A percentile compares a stretch with the other conserved stretches of the same genome.
Conservation (phyloP, 2,113 vertebrate genomes). For the Alligator mississippiensis region DNA sequence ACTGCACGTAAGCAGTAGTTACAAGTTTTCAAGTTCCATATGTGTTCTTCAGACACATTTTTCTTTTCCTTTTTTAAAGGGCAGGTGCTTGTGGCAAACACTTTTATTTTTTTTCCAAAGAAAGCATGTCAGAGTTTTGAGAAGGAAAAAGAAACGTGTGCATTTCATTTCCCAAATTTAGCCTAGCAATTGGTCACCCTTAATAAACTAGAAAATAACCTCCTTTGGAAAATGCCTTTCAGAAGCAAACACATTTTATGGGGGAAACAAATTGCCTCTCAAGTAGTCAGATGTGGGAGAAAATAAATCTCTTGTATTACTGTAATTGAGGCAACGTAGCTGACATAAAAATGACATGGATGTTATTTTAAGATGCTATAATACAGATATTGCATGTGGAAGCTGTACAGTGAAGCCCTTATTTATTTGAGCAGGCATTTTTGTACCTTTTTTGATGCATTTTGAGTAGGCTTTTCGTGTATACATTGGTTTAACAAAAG, state of each 20-base stretch:
- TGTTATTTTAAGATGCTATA: slow-evolving; percentile 21
- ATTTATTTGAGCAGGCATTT: neutral
- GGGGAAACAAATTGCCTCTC: slow-evolving; percentile 20
- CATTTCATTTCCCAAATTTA: neutral
- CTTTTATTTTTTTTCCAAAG: neutral
- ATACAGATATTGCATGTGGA: slow-evolving; percentile 24
- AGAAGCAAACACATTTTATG: neutral
- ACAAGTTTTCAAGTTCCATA: slow-evolving; percentile 37
- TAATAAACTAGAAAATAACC: neutral
- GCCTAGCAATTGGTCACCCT: neutral
- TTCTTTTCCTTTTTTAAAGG: slow-evolving; percentile 8
- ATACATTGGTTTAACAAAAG: neutral
- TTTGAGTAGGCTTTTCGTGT: too few species aligned
- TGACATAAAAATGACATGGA: slow-evolving; percentile 27
- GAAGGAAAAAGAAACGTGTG: neutral
- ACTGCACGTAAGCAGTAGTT: neutral
- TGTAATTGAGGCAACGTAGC: neutral
- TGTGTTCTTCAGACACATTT: fast-evolving
- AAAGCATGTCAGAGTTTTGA: too few species aligned
- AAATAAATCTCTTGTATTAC: slow-evolving; percentile 27
- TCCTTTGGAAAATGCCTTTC: slow-evolving; percentile 2
- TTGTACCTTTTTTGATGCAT: neutral
- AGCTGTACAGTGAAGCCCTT: slow-evolving; percentile 28
- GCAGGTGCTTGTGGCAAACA: slow-evolving; percentile 36
- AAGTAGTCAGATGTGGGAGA: slow-evolving; percentile 20